Evolutionary conservation across 1,140 invertebrate species (phyloP), one percentile per base, ranked within the genome.

Genomic region (Saccostrea echinata): DNA sequence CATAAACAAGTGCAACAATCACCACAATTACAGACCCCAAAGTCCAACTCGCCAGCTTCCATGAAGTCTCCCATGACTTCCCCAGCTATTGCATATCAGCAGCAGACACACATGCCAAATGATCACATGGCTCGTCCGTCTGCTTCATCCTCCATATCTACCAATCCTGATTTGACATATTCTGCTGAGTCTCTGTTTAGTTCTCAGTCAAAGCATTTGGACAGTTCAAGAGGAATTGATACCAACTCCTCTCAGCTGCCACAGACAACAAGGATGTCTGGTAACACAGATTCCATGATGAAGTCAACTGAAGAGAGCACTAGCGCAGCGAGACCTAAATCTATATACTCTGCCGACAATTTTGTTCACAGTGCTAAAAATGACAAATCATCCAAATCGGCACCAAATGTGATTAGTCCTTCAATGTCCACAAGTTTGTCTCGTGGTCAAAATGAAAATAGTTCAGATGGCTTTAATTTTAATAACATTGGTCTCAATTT

Each of bases 301-400:
- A 83, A 83, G 24, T n/a, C 35, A 8, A 33, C 16, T 57, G 83
- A 84, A 13, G 83, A 84, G n/a, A 84, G 52, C 4, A 27, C 8
- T 11, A 84, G 51, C 30, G 83, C 83, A 0, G 30, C 24, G 12
- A 27, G 83, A 61, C 83, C 83, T 43, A 55, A 61, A 61, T 84
- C 83, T 68, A 91, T 92, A 68, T 93, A 91, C 88, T 95, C 93
- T 53, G 94, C 94, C 18, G 94, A 94, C 51, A 95, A 93, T 89
- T 93, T 94, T 90, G 92, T 94, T 27, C 94, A 94, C 52, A 91
- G 92, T 13, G 92, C 90, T 76, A 86, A 87, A 84, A 82, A 53
- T 84, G 82, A 86, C 24, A 81, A 82, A 30, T 55, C 82, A 24
- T 76, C 68, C 83, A 85, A 81, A 53, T 71, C 84, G 33, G 55